Base-by-base conservation (phyloP, 2,888 invertebrate species). In the Nesidiocoris tenuis region DNA sequence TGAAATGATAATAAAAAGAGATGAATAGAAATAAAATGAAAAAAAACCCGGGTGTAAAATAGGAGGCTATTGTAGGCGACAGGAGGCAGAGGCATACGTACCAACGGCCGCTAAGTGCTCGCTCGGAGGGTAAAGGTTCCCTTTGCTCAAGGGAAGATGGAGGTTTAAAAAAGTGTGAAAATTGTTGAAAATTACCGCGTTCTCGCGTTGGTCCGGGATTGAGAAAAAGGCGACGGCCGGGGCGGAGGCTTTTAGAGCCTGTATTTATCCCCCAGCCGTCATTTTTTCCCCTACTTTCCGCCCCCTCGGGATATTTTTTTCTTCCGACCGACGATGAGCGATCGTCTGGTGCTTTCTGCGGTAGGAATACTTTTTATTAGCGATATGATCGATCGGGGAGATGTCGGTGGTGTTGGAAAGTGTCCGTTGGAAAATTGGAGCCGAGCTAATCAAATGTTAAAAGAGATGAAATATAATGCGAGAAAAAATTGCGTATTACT, bases 361-460 rank as follows among this genome's bases (percentile, higher is more conserved):
- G 39, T 12, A 39, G 74, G 72, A 77, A 77, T 76, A 76, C 75
- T 76, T 77, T 77, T 75, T 77, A 77, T 77, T 77, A 77, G 77
- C 77, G 22, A 61, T 59, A n/a, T n/a, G n/a, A n/a, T n/a, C n/a
- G n/a, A n/a, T n/a, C n/a, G n/a, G n/a, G n/a, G n/a, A n/a, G n/a
- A n/a, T n/a, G n/a, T n/a, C n/a, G n/a, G n/a, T n/a, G n/a, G n/a
- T n/a, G n/a, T n/a, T n/a, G n/a, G n/a, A n/a, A n/a, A n/a, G n/a
- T n/a, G n/a, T n/a, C n/a, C n/a, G n/a, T n/a, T n/a, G n/a, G n/a
- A n/a, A n/a, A n/a, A n/a, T n/a, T n/a, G n/a, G n/a, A n/a, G n/a
- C n/a, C n/a, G n/a, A n/a, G n/a, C n/a, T n/a, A n/a, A n/a, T n/a
- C n/a, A n/a, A n/a, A n/a, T n/a, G n/a, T n/a, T n/a, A n/a, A n/a